Conservation (phyloP, 2,113 vertebrate genomes). For the Tyto alba region DNA sequence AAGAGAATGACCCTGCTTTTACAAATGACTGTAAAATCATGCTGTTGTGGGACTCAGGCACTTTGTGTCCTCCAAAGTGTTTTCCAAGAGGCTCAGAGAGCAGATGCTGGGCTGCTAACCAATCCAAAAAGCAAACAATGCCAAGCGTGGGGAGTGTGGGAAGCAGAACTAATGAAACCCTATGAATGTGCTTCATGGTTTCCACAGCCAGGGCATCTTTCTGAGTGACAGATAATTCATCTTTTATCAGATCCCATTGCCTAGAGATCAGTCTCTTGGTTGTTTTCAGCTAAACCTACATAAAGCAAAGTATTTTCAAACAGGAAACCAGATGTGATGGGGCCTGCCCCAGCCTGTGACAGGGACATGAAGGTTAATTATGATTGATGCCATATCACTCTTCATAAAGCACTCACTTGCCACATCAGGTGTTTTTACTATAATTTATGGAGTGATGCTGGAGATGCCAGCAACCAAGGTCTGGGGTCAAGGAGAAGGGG, state of each 20-base stretch:
- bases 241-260: conserved; percentile 69
- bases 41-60: background rate
- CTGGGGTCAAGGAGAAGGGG: conserved; percentile 69
- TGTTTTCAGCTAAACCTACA: conserved; percentile 72
- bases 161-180: conserved; percentile 59
- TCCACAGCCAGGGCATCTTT: conserved; percentile 56
- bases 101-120: conserved; percentile 49
- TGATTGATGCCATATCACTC: conserved; percentile 79
- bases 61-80: background rate
- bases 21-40: background rate
- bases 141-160: background rate
- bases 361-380: conserved; percentile 76
- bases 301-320: conserved; percentile 71
- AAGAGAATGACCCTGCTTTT: background rate
- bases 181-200: conserved; percentile 58
- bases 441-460: conserved; percentile 41
- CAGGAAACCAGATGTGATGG: conserved; percentile 78
- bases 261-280: conserved; percentile 67
- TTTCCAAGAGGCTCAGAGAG: conserved; percentile 47
- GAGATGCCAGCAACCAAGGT: conserved; percentile 6
- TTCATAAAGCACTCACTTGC: conserved; percentile 69
- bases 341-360: conserved; percentile 68
- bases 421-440: conserved; percentile 63
- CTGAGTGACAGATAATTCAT: conserved; percentile 78
- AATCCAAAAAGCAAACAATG: conserved; percentile 48